Percentiles rank a stretch among this genome's conserved stretches.
Conservation (phyloP, 92 coral and sea anemone species). For the Phenganax stokvisi region DNA sequence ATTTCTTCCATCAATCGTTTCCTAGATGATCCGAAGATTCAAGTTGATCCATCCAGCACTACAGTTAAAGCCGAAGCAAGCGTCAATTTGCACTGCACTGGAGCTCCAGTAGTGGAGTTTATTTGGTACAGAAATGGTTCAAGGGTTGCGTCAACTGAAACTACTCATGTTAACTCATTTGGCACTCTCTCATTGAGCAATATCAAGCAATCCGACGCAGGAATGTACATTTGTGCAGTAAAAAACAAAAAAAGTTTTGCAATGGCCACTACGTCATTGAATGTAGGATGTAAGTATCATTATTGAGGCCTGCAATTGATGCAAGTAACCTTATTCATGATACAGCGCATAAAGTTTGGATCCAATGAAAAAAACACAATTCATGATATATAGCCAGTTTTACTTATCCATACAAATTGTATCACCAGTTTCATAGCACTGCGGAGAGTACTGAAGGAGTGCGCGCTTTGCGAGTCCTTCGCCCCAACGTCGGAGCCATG, state of each 20-base stretch:
- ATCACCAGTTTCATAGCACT: too few relatives aligned
- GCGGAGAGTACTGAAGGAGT: too few relatives aligned
- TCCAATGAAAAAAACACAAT: background rate
- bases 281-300: conserved; percentile 30
- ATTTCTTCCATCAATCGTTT: background rate
- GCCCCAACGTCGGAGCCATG: too few relatives aligned
- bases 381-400: too few relatives aligned
- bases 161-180: conserved; percentile 15
- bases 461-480: too few relatives aligned
- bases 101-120: conserved; percentile 16
- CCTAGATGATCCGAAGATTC: conserved; percentile 22
- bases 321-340: background rate
- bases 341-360: background rate
- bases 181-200: conserved; percentile 25
- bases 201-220: conserved; percentile 17
- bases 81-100: conserved; percentile 8
- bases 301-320: background rate
- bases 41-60: background rate
- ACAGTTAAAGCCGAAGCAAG: background rate
- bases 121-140: conserved; percentile 36
- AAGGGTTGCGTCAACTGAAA: background rate
- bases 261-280: conserved; percentile 15
- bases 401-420: too few relatives aligned
- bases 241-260: conserved; percentile 28
- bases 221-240: conserved; percentile 27